phyloP scores from a whole-genome alignment of 53 echinoderm and acorn worm genomes.

The Echinometra lucunter region DNA sequence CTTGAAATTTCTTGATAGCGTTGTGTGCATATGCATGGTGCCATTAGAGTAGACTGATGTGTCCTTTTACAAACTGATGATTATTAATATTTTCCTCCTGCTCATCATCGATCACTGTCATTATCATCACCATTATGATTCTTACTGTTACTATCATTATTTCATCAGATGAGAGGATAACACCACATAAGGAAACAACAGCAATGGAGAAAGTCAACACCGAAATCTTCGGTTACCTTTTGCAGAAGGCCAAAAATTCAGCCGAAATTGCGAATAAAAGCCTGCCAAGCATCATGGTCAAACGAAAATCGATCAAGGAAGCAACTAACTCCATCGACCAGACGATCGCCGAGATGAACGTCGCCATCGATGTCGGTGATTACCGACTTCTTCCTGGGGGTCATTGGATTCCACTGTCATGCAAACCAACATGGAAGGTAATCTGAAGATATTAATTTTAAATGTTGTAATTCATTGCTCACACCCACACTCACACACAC shows the following conservation, averaged over 20 bases:
- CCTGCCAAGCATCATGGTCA: not conserved
- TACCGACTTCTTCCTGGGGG: constrained; percentile 78
- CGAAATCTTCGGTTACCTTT: not conserved
- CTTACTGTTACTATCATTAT: not conserved
- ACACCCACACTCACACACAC: too few species aligned
- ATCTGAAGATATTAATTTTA: too few species aligned
- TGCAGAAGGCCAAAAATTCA: not conserved
- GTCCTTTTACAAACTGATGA: too few species aligned
- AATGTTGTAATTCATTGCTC: too few species aligned
- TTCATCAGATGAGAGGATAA: not conserved
- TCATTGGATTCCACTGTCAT: constrained; percentile 77
- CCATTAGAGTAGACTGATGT: too few species aligned
- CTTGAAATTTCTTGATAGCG: too few species aligned
- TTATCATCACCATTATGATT: not conserved
- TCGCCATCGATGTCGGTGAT: constrained; percentile 64
- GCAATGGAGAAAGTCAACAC: not conserved
- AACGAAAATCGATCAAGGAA: not conserved
- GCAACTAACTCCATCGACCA: constrained; percentile 35
- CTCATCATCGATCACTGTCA: not conserved
- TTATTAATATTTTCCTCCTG: not conserved
- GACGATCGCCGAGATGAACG: constrained; percentile 59
- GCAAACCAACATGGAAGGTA: constrained; percentile 74
- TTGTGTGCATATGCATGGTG: too few species aligned
- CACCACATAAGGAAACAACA: not conserved
- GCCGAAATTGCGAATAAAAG: not conserved